Percentiles rank a stretch among this genome's conserved stretches.
These are phyloP conservation scores for Axis porcinus DNA, from an alignment of 2,113 vertebrate species.

Conservation along the genomic window DNA sequence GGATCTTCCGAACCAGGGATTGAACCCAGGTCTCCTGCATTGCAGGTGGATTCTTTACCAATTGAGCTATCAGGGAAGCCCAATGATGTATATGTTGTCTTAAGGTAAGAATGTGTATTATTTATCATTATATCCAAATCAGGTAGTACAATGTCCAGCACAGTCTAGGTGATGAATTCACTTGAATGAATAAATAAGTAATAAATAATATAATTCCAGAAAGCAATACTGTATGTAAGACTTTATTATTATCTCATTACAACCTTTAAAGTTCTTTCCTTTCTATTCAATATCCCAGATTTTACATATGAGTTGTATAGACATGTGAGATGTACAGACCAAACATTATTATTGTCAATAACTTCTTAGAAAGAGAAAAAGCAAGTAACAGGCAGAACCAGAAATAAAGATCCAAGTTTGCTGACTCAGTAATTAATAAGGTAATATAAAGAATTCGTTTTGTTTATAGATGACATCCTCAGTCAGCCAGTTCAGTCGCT, in stretches of 20 bases:
- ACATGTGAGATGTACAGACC: background rate
- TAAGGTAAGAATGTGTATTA: background rate
- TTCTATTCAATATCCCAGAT: background rate
- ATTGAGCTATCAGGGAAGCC: background rate
- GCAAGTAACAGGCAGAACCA: background rate
- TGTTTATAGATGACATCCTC: background rate
- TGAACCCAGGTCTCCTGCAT: background rate
- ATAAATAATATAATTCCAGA: constrained; percentile 2
- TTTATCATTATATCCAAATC: background rate
- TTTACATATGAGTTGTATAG: background rate
- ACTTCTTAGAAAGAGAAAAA: background rate
- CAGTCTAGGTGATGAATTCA: background rate
- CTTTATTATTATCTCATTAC: background rate
- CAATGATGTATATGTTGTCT: background rate
- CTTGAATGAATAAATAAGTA: background rate
- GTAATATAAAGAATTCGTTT: background rate
- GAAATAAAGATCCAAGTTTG: background rate
- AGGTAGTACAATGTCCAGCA: background rate
- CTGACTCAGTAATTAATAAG: background rate
- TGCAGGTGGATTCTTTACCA: background rate
- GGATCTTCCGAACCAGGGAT: background rate
- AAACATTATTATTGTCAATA: background rate
- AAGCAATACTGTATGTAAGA: background rate
- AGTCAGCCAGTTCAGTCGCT: background rate
- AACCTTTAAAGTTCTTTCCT: background rate